Percentiles rank a stretch among this genome's conserved stretches.
phyloP scores from a whole-genome alignment of 1,140 invertebrate species.

The Lepidurus packardi region DNA sequence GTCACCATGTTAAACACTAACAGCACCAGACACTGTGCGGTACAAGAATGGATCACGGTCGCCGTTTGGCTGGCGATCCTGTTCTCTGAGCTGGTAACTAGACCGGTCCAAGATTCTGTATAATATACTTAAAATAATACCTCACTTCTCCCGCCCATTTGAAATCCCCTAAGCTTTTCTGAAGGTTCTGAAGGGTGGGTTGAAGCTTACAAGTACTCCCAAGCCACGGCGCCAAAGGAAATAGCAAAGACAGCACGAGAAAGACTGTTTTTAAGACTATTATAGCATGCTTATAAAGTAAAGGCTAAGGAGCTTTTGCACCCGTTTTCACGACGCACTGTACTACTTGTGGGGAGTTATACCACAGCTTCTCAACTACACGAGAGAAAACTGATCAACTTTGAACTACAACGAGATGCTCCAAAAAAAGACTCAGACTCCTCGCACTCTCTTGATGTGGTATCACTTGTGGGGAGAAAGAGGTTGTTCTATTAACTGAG shows the following conservation, averaged over 20 bases:
- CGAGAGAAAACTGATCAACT: no score
- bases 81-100: not conserved
- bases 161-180: slow-evolving; percentile 11
- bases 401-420: no score
- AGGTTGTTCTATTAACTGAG: no score
- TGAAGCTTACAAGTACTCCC: not conserved
- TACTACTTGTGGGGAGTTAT: no score
- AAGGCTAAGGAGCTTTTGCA: not conserved
- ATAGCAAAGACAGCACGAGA: not conserved
- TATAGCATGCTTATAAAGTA: slow-evolving; percentile 19
- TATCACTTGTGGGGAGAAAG: no score
- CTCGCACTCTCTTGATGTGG: no score
- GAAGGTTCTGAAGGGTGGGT: not conserved
- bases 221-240: not conserved
- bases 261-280: not conserved
- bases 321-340: not conserved
- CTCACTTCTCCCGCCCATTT: not conserved
- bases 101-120: not conserved
- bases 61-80: not conserved
- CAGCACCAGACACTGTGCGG: slow-evolving; percentile 5
- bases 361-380: no score
- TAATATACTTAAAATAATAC: slow-evolving; percentile 20
- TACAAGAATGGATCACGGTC: not conserved
- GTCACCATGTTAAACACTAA: not conserved
- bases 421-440: no score